Percentiles rank a stretch among this genome's conserved stretches.
phyloP scores from a whole-genome alignment of 2,113 vertebrate genomes.

The Loxodonta africana region DNA sequence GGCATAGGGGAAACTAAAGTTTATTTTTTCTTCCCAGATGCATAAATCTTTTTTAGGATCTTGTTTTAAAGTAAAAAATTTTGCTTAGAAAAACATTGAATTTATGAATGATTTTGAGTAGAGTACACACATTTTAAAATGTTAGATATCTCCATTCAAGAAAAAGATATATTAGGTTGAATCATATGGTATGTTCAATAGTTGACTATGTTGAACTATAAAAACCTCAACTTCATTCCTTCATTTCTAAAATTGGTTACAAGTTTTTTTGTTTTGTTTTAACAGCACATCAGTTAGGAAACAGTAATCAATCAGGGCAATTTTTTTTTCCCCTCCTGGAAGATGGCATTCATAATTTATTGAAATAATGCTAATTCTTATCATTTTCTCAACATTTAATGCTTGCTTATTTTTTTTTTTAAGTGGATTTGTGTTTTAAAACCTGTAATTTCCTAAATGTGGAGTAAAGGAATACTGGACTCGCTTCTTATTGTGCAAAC shows the following conservation, averaged over 20 bases:
- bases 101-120: background rate
- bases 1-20: background rate
- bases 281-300: background rate
- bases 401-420: background rate
- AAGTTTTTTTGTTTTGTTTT: background rate
- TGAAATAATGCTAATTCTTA: background rate
- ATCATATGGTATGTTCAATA: background rate
- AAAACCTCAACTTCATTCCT: background rate
- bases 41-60: background rate
- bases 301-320: background rate
- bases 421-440: background rate
- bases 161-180: background rate
- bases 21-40: background rate
- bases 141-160: background rate
- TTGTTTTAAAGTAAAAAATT: background rate
- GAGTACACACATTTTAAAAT: background rate
- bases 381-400: slow-evolving; percentile 5
- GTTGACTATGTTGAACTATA: background rate
- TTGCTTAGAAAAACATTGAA: background rate
- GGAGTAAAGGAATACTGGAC: background rate
- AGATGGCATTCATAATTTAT: background rate
- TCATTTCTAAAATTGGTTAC: background rate
- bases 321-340: background rate
- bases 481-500: background rate
- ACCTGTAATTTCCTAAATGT: background rate